Base-by-base conservation (phyloP, 2,888 invertebrate species). In the Sesia apiformis region DNA sequence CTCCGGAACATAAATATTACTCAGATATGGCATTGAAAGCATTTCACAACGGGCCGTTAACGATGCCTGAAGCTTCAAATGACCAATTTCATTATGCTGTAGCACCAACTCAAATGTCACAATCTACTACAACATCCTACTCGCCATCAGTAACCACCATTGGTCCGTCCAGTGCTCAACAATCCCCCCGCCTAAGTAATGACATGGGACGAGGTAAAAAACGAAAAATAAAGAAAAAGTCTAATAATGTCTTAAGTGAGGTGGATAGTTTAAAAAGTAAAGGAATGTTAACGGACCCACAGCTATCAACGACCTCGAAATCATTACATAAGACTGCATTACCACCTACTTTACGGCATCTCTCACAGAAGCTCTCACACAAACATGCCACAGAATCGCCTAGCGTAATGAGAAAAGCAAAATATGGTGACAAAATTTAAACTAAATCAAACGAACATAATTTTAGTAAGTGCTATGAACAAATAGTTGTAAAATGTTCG, bases 341-440 rank as follows among this genome's bases (percentile, higher is more conserved):
- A 23, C 8, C 8, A 46, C 46, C 46, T 8, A 46, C 46, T 23
- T 4, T 46, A 23, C 46, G 46, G n/a, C 46, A 46, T n/a, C 23
- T 46, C 8, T 3, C 46, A n/a, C 46, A 46, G 46, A 46, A 46
- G 4, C 60, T 58, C 23, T 54, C 59, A 23, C 58, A 60, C 42
- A 57, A 60, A 4, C 66, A 72, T 53, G 63, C 62, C 43, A 62
- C 58, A 38, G 74, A 74, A 38, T 58, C 70, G 4, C 53, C 57
- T 6, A 72, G 68, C 58, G 62, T 65, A 4, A 66, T 68, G 56
- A 78, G 76, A 41, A 80, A 78, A 62, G 70, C 79, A 3, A 86
- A 84, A 68, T 88, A 88, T 68, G 88, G 88, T 75, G 88, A 88
- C 65, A 86, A 85, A 82, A 77, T 83, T 65, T 82, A 70, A 77